phyloP scores from a whole-genome alignment of 2,113 vertebrate genomes.

The Crotalus helleri region DNA sequence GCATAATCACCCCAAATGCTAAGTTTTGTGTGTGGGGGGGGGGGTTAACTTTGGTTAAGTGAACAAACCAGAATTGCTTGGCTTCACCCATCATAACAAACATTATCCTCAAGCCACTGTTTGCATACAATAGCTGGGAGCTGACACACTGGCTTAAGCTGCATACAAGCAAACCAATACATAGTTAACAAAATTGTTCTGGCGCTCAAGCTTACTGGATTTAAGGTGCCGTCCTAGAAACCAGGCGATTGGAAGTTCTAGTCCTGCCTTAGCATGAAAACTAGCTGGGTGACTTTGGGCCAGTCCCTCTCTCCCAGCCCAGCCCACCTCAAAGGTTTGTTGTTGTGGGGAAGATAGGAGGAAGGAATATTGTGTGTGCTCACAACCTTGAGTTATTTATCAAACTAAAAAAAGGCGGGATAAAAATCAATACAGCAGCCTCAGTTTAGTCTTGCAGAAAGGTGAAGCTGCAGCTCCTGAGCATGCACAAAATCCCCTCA shows the following conservation, averaged over 20 bases:
- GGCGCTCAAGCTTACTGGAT: not conserved
- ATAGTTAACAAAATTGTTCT: not conserved
- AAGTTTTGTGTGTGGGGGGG: too few species aligned
- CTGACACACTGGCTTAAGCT: not conserved
- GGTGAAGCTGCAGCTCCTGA: not conserved
- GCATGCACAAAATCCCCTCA: not conserved
- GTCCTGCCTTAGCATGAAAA: not conserved
- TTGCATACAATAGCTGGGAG: not conserved
- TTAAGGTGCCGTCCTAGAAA: not conserved
- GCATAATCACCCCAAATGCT: not conserved
- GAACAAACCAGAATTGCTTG: not conserved
- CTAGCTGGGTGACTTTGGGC: not conserved
- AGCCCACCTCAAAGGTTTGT: not conserved
- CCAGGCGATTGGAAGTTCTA: not conserved
- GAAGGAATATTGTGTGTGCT: not conserved
- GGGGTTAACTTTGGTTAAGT: not conserved
- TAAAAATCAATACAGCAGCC: not conserved
- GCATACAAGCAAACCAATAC: not conserved
- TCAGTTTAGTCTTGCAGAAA: not conserved
- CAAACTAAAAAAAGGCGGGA: not conserved
- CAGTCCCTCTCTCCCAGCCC: not conserved
- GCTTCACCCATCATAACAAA: not conserved
- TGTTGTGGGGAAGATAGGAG: not conserved
- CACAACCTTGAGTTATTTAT: not conserved
- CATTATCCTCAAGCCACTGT: not conserved